Conservation (phyloP, 2,888 invertebrate genomes). For the Balanococcus diminutus region DNA sequence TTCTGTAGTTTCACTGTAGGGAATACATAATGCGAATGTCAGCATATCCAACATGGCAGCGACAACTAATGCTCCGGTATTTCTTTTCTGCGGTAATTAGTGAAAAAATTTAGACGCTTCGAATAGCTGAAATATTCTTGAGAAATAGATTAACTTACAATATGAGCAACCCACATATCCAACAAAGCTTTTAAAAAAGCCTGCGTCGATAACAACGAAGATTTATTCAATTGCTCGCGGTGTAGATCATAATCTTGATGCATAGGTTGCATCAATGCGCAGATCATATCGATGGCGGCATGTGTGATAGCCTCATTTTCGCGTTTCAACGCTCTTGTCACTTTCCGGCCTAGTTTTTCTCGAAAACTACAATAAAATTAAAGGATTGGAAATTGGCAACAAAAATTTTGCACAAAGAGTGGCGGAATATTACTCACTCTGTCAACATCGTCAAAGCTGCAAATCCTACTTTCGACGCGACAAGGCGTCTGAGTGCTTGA, state of each 20-base stretch:
- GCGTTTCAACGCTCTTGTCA: slow-evolving; percentile 85
- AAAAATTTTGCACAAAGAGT: not conserved
- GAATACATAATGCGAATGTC: slow-evolving; percentile 96
- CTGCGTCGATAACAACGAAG: slow-evolving; percentile 87
- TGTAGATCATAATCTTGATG: slow-evolving; percentile 93
- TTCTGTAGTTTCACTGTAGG: slow-evolving; percentile 98
- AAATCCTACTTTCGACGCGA: slow-evolving; percentile 98
- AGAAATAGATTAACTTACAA: slow-evolving; percentile 69
- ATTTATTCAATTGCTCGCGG: slow-evolving; percentile 98
- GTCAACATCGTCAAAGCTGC: slow-evolving; percentile 89
- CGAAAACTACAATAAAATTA: slow-evolving; percentile 74
- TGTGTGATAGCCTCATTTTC: slow-evolving; percentile 91
- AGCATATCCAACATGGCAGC: slow-evolving; percentile 98
- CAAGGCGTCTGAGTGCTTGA: slow-evolving; percentile 87
- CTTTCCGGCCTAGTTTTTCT: slow-evolving; percentile 91
- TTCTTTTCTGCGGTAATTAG: slow-evolving; percentile 71
- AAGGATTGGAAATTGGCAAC: not conserved
- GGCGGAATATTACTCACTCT: slow-evolving; percentile 66
- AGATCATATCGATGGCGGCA: slow-evolving; percentile 95
- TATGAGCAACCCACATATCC: slow-evolving; percentile 93
- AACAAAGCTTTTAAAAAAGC: slow-evolving; percentile 91
- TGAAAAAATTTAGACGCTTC: not conserved
- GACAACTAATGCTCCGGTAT: slow-evolving; percentile 94
- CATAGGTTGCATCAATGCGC: slow-evolving; percentile 98
- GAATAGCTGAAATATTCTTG: not conserved